phyloP scores from a whole-genome alignment of 2,888 invertebrate genomes.

The Lasius platythorax region DNA sequence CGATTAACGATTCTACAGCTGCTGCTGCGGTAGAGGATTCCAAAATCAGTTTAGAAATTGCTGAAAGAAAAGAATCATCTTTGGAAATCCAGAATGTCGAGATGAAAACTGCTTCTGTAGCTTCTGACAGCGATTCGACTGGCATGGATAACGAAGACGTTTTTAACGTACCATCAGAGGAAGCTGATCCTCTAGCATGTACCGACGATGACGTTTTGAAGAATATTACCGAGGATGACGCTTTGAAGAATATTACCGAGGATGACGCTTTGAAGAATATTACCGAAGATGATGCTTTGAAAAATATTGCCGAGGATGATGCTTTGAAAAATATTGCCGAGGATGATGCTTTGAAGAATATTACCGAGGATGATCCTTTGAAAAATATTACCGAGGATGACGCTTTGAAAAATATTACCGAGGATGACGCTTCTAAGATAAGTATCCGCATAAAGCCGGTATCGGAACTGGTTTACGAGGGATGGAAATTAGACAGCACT shows the following conservation, averaged over 20 bases:
- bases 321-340: slow-evolving; percentile 71
- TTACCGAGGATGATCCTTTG: slow-evolving; percentile 75
- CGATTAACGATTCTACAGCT: slow-evolving; percentile 21
- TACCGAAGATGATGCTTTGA: too few relatives aligned
- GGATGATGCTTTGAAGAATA: slow-evolving; percentile 68
- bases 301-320: slow-evolving; percentile 27
- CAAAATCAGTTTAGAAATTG: slow-evolving; percentile 21
- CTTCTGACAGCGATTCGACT: slow-evolving; percentile 78
- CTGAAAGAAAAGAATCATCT: slow-evolving; percentile 55
- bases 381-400: slow-evolving; percentile 59
- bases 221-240: background rate
- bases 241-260: too few relatives aligned
- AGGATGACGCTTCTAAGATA: slow-evolving; percentile 68
- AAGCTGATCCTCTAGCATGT: slow-evolving; percentile 84
- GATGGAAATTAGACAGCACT: slow-evolving; percentile 81
- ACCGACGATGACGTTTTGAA: slow-evolving; percentile 74
- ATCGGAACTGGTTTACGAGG: slow-evolving; percentile 80
- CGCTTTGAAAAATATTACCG: slow-evolving; percentile 67
- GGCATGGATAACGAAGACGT: slow-evolving; percentile 75
- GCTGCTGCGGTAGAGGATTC: slow-evolving; percentile 7
- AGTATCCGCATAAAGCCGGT: slow-evolving; percentile 82
- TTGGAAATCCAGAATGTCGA: slow-evolving; percentile 76
- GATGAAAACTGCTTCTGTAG: slow-evolving; percentile 58
- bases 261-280: too few relatives aligned
- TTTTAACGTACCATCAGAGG: slow-evolving; percentile 73